Percentiles rank a stretch among this genome's conserved stretches.
phyloP scores from a whole-genome alignment of 1,140 invertebrate genomes.

The Meloidogyne chitwoodi region DNA sequence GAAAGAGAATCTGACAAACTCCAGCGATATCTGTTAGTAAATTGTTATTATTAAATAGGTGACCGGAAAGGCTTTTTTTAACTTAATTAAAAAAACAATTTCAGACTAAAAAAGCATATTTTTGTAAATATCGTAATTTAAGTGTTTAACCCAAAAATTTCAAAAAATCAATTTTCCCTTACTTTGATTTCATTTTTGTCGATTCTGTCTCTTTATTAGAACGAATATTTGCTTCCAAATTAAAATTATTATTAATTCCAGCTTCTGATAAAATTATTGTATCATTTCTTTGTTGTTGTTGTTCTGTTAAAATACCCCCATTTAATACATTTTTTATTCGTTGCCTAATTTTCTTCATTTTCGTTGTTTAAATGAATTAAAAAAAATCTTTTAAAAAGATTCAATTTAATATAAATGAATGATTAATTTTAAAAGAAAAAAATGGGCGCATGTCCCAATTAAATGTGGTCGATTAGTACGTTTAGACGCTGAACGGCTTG shows the following conservation, averaged over 20 bases:
- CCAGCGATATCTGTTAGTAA: constrained; percentile 4
- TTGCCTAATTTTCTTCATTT: constrained; percentile 17
- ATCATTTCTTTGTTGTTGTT: not conserved
- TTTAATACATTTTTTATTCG: not conserved
- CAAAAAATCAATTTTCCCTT: not conserved
- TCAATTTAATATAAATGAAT: not conserved
- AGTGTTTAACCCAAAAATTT: too few relatives aligned
- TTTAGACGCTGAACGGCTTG: not conserved
- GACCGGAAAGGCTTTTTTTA: not conserved
- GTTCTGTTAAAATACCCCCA: not conserved
- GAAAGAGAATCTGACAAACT: constrained; percentile 11
- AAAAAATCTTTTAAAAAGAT: not conserved
- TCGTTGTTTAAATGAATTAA: not conserved
- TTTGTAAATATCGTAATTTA: too few relatives aligned
- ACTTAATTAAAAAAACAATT: too few relatives aligned
- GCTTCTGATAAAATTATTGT: not conserved
- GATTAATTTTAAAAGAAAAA: not conserved
- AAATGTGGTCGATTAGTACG: not conserved
- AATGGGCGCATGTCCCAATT: not conserved
- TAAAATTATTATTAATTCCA: not conserved
- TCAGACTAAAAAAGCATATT: too few relatives aligned
- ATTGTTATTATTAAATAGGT: not conserved
- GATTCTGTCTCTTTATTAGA: not conserved
- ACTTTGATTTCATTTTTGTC: not conserved
- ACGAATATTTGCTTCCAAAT: not conserved